phyloP scores from a whole-genome alignment of 2,888 invertebrate species.

The Yponomeuta sedellus region DNA sequence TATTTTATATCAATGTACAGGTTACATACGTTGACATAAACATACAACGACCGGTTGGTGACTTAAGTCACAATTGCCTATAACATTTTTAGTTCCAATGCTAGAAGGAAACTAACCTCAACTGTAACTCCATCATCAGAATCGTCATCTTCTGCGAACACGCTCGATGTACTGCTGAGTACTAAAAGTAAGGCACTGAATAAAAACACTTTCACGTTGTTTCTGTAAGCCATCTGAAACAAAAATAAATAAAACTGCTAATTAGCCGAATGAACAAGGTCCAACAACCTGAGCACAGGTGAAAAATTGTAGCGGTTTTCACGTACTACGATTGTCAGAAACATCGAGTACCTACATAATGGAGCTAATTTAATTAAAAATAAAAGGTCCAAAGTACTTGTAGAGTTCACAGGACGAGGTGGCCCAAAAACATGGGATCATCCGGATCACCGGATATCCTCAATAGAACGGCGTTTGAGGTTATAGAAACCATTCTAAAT shows the following conservation, averaged over 20 bases:
- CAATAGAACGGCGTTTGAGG: constrained; percentile 31
- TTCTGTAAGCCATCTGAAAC: constrained; percentile 64
- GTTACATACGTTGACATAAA: no score
- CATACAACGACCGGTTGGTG: no score
- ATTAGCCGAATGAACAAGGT: constrained; percentile 18
- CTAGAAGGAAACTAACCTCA: constrained; percentile 50
- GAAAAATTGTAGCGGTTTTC: not conserved
- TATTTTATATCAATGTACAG: no score
- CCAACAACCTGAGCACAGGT: not conserved
- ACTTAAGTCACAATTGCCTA: no score
- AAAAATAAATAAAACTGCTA: constrained; percentile 13
- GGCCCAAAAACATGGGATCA: constrained; percentile 20
- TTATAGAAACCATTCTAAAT: not conserved
- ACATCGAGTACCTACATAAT: not conserved
- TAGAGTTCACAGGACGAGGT: constrained; percentile 16
- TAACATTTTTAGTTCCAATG: no score
- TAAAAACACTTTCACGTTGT: constrained; percentile 37
- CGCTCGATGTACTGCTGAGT: constrained; percentile 33
- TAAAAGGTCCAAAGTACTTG: constrained; percentile 27
- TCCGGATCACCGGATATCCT: constrained; percentile 57
- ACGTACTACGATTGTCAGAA: not conserved
- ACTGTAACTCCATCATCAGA: constrained; percentile 53
- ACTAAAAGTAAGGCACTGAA: constrained; percentile 48
- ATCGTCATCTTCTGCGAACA: constrained; percentile 39
- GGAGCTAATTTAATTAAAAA: constrained; percentile 42